Evolutionary conservation across 2,113 vertebrate species (phyloP).

Genomic region (Ascaphus truei): DNA sequence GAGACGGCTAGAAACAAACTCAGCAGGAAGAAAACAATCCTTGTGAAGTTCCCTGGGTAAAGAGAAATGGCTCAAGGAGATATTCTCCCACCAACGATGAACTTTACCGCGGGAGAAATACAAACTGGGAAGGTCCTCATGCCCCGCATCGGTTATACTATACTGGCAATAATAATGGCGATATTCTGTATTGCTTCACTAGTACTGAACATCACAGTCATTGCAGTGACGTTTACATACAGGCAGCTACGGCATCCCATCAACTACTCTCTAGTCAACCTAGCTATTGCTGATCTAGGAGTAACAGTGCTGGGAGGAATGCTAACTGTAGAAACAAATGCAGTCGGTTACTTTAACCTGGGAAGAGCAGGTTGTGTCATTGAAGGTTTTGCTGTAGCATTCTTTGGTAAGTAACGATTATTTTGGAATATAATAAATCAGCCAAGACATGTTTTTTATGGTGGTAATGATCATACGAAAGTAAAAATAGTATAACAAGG

Average conservation of each 20-base stretch:
- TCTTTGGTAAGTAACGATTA: slow-evolving; percentile 59
- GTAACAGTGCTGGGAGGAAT: slow-evolving; percentile 55
- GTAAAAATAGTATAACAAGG: too few species aligned
- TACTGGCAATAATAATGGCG: slow-evolving; percentile 58
- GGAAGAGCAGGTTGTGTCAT: slow-evolving; percentile 61
- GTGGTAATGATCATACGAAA: too few species aligned
- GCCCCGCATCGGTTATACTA: slow-evolving; percentile 51
- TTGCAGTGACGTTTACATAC: slow-evolving; percentile 58
- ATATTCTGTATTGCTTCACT: slow-evolving; percentile 56
- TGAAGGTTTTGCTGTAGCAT: slow-evolving; percentile 62
- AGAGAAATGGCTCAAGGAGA: slow-evolving; percentile 25
- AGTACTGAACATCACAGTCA: slow-evolving; percentile 59
- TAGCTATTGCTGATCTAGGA: slow-evolving; percentile 62
- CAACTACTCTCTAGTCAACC: slow-evolving; percentile 66
- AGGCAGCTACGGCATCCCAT: slow-evolving; percentile 63
- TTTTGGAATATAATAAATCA: not conserved
- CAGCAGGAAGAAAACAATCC: slow-evolving; percentile 7
- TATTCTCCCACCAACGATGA: slow-evolving; percentile 29
- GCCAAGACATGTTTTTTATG: not conserved
- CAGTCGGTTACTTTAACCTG: slow-evolving; percentile 58
- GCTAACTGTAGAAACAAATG: slow-evolving; percentile 61
- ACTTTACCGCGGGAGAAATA: slow-evolving; percentile 31
- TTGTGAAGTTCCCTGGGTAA: not conserved
- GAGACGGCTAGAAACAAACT: not conserved
- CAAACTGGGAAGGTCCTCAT: slow-evolving; percentile 45